Evolutionary conservation across 1,140 invertebrate species (phyloP).

Genomic region (Drosophila melanogaster): DNA sequence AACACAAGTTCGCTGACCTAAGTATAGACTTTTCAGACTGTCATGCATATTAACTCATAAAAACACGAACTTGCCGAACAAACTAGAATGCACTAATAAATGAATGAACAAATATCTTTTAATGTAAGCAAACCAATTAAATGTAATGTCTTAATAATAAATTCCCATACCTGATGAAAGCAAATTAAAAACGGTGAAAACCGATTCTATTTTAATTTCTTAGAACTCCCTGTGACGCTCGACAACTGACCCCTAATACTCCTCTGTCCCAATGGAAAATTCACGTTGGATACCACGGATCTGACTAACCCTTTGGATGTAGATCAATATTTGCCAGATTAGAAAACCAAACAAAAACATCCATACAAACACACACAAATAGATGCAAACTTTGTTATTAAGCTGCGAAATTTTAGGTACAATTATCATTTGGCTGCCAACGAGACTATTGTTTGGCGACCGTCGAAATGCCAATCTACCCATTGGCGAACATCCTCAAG

Average conservation of each 20-base stretch:
- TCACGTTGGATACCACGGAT: slow-evolving; percentile 40
- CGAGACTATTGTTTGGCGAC: slow-evolving; percentile 1
- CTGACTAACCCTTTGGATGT: slow-evolving; percentile 27
- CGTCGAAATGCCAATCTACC: background rate
- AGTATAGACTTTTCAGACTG: too few species aligned
- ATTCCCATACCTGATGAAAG: background rate
- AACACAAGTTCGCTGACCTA: too few species aligned
- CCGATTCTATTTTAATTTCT: slow-evolving; percentile 3
- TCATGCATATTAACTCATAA: too few species aligned
- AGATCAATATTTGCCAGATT: slow-evolving; percentile 36
- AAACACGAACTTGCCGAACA: too few species aligned
- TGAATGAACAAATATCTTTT: background rate
- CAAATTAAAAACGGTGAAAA: background rate
- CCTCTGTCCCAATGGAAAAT: background rate
- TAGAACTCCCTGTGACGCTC: slow-evolving; percentile 3
- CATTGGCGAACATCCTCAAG: slow-evolving; percentile 1
- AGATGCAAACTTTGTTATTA: slow-evolving; percentile 33
- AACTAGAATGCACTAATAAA: too few species aligned
- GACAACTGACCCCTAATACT: background rate
- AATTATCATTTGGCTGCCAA: slow-evolving; percentile 44
- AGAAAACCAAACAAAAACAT: slow-evolving; percentile 21
- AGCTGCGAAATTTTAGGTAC: slow-evolving; percentile 33
- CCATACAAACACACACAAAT: background rate
- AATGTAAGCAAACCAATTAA: background rate
- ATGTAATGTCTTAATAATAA: background rate